Base-by-base conservation (phyloP, 2,888 invertebrate species). In the Dioctria rufipes region DNA sequence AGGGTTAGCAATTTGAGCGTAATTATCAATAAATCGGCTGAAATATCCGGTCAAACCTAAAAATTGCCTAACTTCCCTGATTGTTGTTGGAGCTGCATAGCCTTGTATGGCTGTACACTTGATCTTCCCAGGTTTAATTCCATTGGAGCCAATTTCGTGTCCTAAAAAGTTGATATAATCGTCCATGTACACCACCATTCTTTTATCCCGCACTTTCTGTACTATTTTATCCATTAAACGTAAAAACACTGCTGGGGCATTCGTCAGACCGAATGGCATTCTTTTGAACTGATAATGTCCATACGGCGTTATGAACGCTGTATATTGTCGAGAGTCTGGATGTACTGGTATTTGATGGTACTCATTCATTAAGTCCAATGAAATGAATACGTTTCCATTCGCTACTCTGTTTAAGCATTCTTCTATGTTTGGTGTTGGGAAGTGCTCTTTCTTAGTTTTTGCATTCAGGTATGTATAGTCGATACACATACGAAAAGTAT, bases 301-400 rank as follows among this genome's bases (percentile, higher is more conserved):
- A 42, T 81, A 80, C 9, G 77, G 80, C 13, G 82, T 82, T 3
- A 82, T 80, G 61, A 83, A 83, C 2, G 83, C 81, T 9, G 82
- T 84, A 49, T 83, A 83, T 75, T 81, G 82, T 46, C 80, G 60
- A 2, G 81, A 81, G 3, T 42, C 46, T 9, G 46, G 54, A 9
- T 84, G 80, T 5, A 84, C 67, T 0, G 83, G 81, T 3, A 84
- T 82, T 63, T 84, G 83, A 61, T 82, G 81, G 40, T 83, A 83
- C n/a, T 82, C 83, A 13, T 83, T 83, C 4, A 46, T 69, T 11
- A 84, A 61, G 58, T 83, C 84, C 0, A 84, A 37, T 0, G 82
- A 83, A 4, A 83, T 79, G 46, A 82, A 83, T 4, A 82, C 37
- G n/a, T 75, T 77, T 0, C 81, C 80, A 0, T 73, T 40, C 9